Conservation (phyloP, 2,888 invertebrate genomes). For the Drosophila eohydei region DNA sequence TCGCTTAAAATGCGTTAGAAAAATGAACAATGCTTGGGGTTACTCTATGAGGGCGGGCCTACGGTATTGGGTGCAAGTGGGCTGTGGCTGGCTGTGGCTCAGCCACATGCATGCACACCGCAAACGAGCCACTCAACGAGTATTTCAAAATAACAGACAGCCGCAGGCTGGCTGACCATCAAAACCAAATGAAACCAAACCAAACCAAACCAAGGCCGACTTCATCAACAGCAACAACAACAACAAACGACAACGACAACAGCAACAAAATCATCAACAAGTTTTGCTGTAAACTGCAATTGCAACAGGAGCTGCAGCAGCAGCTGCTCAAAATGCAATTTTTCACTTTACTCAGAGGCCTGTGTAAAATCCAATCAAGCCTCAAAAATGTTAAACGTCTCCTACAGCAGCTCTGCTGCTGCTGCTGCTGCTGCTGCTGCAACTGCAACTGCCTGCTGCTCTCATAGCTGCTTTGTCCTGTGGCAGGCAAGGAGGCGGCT, state of each 20-base stretch:
- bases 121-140: slow-evolving; percentile 80
- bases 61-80: slow-evolving; percentile 16
- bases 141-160: slow-evolving; percentile 79
- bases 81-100: slow-evolving; percentile 27
- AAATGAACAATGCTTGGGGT: slow-evolving; percentile 24
- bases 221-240: slow-evolving; percentile 78
- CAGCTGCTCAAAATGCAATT: slow-evolving; percentile 80
- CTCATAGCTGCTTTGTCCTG: slow-evolving; percentile 7
- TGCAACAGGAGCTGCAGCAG: slow-evolving; percentile 33
- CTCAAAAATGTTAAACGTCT: slow-evolving; percentile 80
- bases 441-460: background rate
- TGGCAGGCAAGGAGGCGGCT: slow-evolving; percentile 26
- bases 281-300: slow-evolving; percentile 37
- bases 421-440: slow-evolving; percentile 35
- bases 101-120: slow-evolving; percentile 72
- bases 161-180: slow-evolving; percentile 60
- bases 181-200: slow-evolving; percentile 76
- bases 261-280: slow-evolving; percentile 47
- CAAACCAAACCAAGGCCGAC: slow-evolving; percentile 74
- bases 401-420: slow-evolving; percentile 16
- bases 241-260: slow-evolving; percentile 18
- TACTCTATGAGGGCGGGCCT: background rate
- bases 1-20: slow-evolving; percentile 43
- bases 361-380: slow-evolving; percentile 79
- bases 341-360: slow-evolving; percentile 67